Percentiles rank a stretch among this genome's conserved stretches.
phyloP scores from a whole-genome alignment of 2,797 vertebrate genomes.

The Huso huso region DNA sequence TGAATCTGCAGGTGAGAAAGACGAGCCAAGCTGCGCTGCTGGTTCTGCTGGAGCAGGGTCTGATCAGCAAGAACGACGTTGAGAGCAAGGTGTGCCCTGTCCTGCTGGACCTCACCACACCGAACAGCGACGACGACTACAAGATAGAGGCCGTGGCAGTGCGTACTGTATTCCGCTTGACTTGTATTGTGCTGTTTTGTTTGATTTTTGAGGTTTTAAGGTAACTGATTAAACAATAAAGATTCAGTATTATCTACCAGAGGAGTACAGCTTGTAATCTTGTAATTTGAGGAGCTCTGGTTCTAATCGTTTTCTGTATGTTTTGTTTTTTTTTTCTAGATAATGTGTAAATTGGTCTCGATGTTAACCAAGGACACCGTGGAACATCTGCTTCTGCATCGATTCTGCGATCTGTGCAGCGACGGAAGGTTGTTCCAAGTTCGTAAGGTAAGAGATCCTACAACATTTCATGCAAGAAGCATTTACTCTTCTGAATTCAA shows the following conservation, averaged over 20 bases:
- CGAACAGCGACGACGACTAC: conserved; percentile 75
- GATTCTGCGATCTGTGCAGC: conserved; percentile 83
- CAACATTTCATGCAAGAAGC: too few relatives aligned
- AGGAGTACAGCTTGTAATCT: background rate
- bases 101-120: conserved; percentile 74
- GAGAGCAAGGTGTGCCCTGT: conserved; percentile 83
- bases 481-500: too few relatives aligned
- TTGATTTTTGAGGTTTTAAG: background rate
- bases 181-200: background rate
- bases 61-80: conserved; percentile 74
- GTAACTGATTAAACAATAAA: background rate
- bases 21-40: conserved; percentile 81
- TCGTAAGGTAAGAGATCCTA: conserved; percentile 62
- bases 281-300: background rate
- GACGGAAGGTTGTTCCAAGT: conserved; percentile 81
- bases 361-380: conserved; percentile 72
- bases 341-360: conserved; percentile 82
- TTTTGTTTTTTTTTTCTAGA: conserved; percentile 42
- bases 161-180: conserved; percentile 35
- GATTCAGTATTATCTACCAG: background rate
- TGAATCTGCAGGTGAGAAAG: conserved; percentile 70
- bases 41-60: conserved; percentile 78
- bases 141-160: conserved; percentile 82
- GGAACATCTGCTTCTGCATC: conserved; percentile 69
- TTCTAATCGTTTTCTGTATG: background rate